These are phyloP conservation scores for Nycticorax nycticorax DNA, from an alignment of 2,113 vertebrate species.

Conservation along the genomic window DNA sequence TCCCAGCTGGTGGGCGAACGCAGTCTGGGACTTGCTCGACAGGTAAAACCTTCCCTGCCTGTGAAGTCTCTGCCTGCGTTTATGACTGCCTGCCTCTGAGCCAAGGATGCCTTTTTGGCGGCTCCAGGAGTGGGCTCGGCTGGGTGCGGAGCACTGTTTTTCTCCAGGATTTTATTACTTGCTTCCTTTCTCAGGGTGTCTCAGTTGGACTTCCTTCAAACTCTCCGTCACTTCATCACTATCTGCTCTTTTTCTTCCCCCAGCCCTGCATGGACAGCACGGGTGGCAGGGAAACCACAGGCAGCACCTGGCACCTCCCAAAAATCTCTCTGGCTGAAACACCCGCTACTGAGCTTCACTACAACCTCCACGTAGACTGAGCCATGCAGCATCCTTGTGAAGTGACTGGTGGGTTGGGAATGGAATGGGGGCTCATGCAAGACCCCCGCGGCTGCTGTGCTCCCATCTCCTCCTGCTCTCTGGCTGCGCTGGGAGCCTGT, in stretches of 20 bases:
- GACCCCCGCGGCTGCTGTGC: background rate
- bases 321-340: background rate
- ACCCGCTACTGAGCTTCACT: background rate
- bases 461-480: background rate
- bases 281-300: background rate
- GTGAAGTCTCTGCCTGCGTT: background rate
- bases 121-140: background rate
- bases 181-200: background rate
- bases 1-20: background rate
- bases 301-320: background rate
- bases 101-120: constrained; percentile 38
- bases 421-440: background rate
- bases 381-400: background rate
- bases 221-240: background rate
- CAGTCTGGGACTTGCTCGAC: background rate
- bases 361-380: background rate
- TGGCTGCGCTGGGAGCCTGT: background rate
- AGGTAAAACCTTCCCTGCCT: constrained; percentile 32
- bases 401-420: fast-evolving
- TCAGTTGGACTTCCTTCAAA: constrained; percentile 9
- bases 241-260: background rate
- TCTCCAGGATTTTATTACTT: constrained; percentile 11
- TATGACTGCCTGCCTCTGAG: constrained; percentile 5
- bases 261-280: background rate
- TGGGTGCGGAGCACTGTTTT: background rate